Conservation (phyloP, 1,140 invertebrate species). For the Tyrophagus putrescentiae region DNA sequence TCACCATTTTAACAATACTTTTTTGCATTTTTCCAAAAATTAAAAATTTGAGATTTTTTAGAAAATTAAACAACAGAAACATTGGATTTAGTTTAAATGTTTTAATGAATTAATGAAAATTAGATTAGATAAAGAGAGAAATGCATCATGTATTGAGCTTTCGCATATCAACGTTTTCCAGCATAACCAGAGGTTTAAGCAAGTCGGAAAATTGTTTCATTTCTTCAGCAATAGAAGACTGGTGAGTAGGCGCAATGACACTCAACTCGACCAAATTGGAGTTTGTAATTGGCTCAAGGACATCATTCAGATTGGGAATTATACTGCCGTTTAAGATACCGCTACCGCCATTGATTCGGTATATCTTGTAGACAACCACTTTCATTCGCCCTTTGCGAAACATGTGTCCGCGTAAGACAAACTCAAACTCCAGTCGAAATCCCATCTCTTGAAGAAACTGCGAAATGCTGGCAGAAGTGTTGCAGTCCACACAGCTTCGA, state of each 20-base stretch:
- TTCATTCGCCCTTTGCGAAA: conserved; percentile 94
- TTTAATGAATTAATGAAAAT: neutral
- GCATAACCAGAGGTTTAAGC: conserved; percentile 68
- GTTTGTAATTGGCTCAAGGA: conserved; percentile 66
- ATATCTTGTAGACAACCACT: conserved; percentile 85
- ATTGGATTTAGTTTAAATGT: neutral
- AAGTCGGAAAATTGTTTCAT: conserved; percentile 91
- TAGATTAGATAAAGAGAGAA: neutral
- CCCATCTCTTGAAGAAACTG: conserved; percentile 85
- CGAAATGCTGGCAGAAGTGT: conserved; percentile 67
- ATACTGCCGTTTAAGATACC: neutral
- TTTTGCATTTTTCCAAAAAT: neutral
- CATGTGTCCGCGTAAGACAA: conserved; percentile 80
- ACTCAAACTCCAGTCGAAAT: conserved; percentile 66
- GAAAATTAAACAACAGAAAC: neutral
- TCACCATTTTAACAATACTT: neutral
- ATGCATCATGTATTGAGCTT: conserved; percentile 5
- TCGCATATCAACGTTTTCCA: conserved; percentile 68
- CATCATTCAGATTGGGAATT: conserved; percentile 31
- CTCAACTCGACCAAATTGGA: conserved; percentile 89
- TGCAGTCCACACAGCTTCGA: conserved; percentile 75
- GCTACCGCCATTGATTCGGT: conserved; percentile 40
- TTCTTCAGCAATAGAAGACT: conserved; percentile 86
- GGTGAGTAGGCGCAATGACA: conserved; percentile 75
- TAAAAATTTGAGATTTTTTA: neutral